These are phyloP conservation scores for Dallia pectoralis DNA, from an alignment of 2,797 vertebrate genomes.

Conservation along the genomic window DNA sequence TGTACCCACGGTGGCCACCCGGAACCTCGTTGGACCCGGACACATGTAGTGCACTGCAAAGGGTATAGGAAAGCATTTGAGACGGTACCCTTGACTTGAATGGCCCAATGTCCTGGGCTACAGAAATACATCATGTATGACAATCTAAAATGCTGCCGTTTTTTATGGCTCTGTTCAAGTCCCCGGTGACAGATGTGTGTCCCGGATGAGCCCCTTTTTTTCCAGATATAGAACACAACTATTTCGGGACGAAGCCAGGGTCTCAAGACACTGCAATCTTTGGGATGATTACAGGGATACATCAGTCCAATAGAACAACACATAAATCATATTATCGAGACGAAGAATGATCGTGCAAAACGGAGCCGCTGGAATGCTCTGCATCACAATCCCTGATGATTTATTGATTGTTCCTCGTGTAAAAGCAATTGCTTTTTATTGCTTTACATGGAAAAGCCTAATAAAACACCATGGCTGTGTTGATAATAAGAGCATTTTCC, in stretches of 20 bases:
- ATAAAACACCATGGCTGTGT: slow-evolving; percentile 61
- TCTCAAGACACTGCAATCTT: slow-evolving; percentile 47
- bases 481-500: slow-evolving; percentile 33
- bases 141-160: slow-evolving; percentile 19
- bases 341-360: slow-evolving; percentile 29
- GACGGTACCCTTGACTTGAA: slow-evolving; percentile 15
- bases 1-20: background rate
- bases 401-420: slow-evolving; percentile 62
- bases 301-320: slow-evolving; percentile 40
- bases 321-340: slow-evolving; percentile 32
- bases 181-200: slow-evolving; percentile 16
- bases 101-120: slow-evolving; percentile 14
- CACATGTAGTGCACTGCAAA: background rate
- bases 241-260: slow-evolving; percentile 14
- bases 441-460: slow-evolving; percentile 59
- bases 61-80: background rate
- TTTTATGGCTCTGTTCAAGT: slow-evolving; percentile 31
- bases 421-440: slow-evolving; percentile 71
- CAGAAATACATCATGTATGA: slow-evolving; percentile 39
- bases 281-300: slow-evolving; percentile 57
- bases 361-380: slow-evolving; percentile 15
- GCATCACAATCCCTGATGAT: slow-evolving; percentile 57
- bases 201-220: background rate
- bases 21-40: background rate
- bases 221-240: no score